These are phyloP conservation scores for Anhinga anhinga DNA, from an alignment of 2,113 vertebrate genomes.

Conservation along the genomic window DNA sequence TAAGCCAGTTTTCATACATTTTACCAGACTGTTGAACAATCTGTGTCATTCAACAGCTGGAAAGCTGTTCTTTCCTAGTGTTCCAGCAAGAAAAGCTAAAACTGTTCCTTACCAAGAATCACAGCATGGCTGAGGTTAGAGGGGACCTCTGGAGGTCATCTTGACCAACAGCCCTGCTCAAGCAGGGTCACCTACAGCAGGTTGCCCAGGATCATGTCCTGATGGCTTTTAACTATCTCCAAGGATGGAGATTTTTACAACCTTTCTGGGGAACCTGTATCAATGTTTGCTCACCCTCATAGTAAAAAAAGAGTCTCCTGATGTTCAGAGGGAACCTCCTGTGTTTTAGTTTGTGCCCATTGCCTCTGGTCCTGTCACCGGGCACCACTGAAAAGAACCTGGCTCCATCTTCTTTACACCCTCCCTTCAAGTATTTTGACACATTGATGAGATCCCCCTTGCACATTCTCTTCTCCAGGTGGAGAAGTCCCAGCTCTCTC, in stretches of 20 bases:
- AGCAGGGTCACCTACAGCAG: background rate
- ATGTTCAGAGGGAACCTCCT: background rate
- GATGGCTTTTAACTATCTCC: background rate
- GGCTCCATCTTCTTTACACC: background rate
- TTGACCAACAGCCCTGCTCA: background rate
- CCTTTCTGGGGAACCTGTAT: background rate
- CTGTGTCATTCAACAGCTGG: background rate
- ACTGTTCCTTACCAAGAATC: background rate
- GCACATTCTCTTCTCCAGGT: background rate
- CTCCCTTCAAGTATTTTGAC: background rate
- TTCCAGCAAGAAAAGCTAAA: background rate
- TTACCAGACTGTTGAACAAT: background rate
- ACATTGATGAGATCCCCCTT: background rate
- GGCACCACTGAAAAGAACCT: background rate
- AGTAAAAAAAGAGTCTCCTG: background rate
- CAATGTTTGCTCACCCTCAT: background rate
- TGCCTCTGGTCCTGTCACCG: background rate
- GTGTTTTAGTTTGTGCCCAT: background rate
- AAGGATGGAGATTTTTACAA: background rate
- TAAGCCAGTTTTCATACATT: background rate
- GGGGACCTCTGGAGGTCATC: background rate
- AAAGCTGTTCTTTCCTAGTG: background rate
- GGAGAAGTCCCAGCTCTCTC: background rate
- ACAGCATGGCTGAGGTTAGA: background rate
- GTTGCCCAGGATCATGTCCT: background rate